These are phyloP conservation scores for Sinhomidia bicolor DNA, from an alignment of 2,888 invertebrate species.

Conservation along the genomic window DNA sequence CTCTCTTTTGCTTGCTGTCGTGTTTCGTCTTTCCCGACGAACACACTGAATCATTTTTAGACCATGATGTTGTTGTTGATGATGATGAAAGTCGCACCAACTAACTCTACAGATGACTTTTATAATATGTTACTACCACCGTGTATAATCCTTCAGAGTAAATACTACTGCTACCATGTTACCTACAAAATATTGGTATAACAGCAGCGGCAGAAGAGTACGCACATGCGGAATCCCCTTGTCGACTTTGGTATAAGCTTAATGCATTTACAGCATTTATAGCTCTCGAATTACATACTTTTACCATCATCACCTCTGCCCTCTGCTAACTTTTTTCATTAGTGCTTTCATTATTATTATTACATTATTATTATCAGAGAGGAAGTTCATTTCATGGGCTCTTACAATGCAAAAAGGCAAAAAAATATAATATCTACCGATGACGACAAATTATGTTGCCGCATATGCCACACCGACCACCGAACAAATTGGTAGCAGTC, in stretches of 20 bases:
- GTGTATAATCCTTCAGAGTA: neutral
- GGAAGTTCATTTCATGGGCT: constrained; percentile 71
- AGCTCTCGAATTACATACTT: neutral
- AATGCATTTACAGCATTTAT: no score
- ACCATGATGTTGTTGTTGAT: neutral
- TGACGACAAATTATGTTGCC: neutral
- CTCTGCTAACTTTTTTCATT: constrained; percentile 13
- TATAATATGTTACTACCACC: no score
- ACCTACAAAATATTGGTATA: no score
- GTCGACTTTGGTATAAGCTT: no score
- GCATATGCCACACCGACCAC: neutral
- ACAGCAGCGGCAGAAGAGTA: no score
- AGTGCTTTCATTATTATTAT: constrained; percentile 1
- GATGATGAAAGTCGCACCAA: constrained; percentile 43
- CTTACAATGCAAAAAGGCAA: constrained; percentile 35
- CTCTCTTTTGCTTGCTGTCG: neutral
- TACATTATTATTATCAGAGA: constrained; percentile 16
- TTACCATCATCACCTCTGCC: neutral
- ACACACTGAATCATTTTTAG: constrained; percentile 21
- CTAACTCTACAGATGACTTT: constrained; percentile 42
- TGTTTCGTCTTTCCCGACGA: constrained; percentile 16
- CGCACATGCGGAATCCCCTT: neutral
- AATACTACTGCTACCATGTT: neutral
- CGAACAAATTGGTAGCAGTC: constrained; percentile 12
- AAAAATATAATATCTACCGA: constrained; percentile 15